Conservation (phyloP, 2,888 invertebrate genomes). For the Tenthredo livida region DNA sequence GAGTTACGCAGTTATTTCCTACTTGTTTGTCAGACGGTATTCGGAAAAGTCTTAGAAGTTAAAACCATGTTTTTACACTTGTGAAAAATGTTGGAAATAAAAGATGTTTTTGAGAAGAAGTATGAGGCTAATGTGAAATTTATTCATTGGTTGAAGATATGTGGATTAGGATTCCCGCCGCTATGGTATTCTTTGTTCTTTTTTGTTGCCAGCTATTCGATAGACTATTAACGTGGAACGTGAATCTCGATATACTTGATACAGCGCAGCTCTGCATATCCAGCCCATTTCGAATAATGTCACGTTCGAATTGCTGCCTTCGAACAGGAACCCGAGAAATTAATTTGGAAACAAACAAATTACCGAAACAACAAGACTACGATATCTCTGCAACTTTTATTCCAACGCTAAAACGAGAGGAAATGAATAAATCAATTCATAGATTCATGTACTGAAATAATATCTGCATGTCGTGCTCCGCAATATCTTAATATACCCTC, state of each 20-base stretch:
- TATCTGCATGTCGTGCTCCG: background rate
- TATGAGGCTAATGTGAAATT: background rate
- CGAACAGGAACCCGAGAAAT: background rate
- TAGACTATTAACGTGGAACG: background rate
- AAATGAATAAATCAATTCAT: background rate
- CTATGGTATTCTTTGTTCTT: background rate
- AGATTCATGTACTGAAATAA: background rate
- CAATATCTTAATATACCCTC: background rate
- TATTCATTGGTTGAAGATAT: background rate
- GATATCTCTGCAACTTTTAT: background rate
- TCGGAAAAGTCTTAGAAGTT: background rate
- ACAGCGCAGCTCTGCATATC: background rate
- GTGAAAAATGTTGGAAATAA: background rate
- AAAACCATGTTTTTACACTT: background rate
- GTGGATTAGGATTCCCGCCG: background rate
- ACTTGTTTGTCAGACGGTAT: background rate
- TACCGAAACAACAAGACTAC: background rate
- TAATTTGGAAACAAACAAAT: conserved; percentile 24
- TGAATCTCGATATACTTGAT: conserved; percentile 11
- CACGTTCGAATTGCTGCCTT: background rate
- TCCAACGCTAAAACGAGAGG: background rate
- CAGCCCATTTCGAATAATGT: conserved; percentile 20
- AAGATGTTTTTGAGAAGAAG: background rate
- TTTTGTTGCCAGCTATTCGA: background rate
- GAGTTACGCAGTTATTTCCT: background rate